phyloP scores from a whole-genome alignment of 2,888 invertebrate genomes.

The Heteromyza rotundicornis region DNA sequence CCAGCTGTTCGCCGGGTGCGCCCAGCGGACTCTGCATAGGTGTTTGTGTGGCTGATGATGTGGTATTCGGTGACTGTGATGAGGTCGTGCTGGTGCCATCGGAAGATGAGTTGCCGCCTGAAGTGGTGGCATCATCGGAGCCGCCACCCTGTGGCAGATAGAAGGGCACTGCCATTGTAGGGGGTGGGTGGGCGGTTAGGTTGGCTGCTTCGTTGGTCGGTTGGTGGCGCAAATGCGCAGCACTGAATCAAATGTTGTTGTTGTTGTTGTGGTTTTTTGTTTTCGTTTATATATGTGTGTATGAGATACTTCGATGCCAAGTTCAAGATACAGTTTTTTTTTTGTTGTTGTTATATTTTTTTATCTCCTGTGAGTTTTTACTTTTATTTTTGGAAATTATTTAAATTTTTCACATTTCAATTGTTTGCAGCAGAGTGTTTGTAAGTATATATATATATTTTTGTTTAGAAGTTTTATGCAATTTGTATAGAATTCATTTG shows the following conservation, averaged over 20 bases:
- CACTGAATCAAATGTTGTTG: conserved; percentile 6
- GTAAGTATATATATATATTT: too few species aligned
- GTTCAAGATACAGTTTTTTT: neutral
- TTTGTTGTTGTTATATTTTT: neutral
- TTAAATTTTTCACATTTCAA: conserved; percentile 3
- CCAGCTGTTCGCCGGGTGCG: conserved; percentile 56
- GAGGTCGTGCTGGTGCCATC: conserved; percentile 48
- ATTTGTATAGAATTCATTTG: too few species aligned
- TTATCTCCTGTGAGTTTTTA: too few species aligned
- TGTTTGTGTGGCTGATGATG: conserved; percentile 57
- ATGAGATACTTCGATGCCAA: neutral
- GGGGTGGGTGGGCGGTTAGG: conserved; percentile 13
- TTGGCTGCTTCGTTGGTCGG: neutral
- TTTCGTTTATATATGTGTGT: conserved; percentile 14
- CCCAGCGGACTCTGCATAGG: conserved; percentile 52
- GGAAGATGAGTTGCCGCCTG: conserved; percentile 36
- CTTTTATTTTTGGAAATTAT: too few species aligned
- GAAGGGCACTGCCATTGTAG: conserved; percentile 62
- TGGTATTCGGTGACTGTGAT: conserved; percentile 58
- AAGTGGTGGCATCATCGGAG: conserved; percentile 52
- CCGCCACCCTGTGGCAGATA: conserved; percentile 61
- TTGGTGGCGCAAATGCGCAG: neutral
- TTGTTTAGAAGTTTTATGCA: too few species aligned
- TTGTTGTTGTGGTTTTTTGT: conserved; percentile 23
- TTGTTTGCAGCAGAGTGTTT: too few species aligned